Conservation (phyloP, 2,888 invertebrate genomes). For the Drosophila nr. perissopoda region DNA sequence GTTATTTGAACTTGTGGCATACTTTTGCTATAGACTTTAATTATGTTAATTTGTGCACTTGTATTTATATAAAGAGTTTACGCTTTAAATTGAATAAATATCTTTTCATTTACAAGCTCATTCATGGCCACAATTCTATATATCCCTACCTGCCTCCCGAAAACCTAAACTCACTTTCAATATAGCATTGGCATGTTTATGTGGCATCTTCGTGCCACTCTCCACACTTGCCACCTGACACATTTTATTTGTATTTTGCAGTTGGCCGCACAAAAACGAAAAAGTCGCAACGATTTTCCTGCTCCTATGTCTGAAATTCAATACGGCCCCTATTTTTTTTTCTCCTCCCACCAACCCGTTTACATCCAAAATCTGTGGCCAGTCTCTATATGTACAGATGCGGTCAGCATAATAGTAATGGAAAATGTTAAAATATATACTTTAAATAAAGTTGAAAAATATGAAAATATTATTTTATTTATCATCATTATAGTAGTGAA, state of each 20-base stretch:
- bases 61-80: not conserved
- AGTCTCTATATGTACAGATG: slow-evolving; percentile 9
- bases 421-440: not conserved
- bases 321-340: not conserved
- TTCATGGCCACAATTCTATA: not conserved
- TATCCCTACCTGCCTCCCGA: not conserved
- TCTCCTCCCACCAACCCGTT: not conserved
- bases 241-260: slow-evolving; percentile 36
- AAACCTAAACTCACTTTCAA: not conserved
- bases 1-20: not conserved
- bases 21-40: not conserved
- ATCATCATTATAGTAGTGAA: too few species aligned
- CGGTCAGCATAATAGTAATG: not conserved
- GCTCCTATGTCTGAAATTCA: not conserved
- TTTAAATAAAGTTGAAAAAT: not conserved
- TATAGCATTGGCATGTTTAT: slow-evolving; percentile 3
- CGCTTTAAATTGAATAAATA: not conserved
- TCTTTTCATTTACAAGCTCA: not conserved
- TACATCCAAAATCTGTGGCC: slow-evolving; percentile 66
- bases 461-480: too few species aligned
- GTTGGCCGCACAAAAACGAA: not conserved
- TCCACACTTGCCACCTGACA: not conserved
- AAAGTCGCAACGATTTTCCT: not conserved
- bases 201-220: not conserved
- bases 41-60: not conserved